Base-by-base conservation (phyloP, 53 echinoderm and acorn worm genomes). In the Astropecten irregularis region DNA sequence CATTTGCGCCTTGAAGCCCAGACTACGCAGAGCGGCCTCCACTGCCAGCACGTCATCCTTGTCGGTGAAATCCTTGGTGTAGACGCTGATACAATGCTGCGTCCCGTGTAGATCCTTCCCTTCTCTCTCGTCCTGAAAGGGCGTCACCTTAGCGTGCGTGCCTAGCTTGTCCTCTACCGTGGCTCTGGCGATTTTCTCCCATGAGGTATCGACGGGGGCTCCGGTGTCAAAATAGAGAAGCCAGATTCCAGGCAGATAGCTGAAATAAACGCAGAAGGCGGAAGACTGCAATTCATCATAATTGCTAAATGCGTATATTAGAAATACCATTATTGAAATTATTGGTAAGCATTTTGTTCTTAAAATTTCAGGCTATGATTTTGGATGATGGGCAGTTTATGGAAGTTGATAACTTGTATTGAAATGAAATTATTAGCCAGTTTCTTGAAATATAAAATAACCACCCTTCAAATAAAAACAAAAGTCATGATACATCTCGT, bases 31-130 rank as follows among this genome's bases (percentile, higher is more conserved):
- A n/a, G n/a, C n/a, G n/a, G n/a, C n/a, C n/a, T n/a, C n/a, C n/a
- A n/a, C n/a, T n/a, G n/a, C n/a, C n/a, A n/a, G n/a, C n/a, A n/a
- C n/a, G n/a, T n/a, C n/a, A n/a, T n/a, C n/a, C n/a, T n/a, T n/a
- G n/a, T n/a, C 37, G 4, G 49, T 71, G 31, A 82, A 88, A 28
- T 88, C 70, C n/a, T 36, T 47, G 35, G 58, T 71, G 62, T 88
- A 88, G 2, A 88, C 88, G 70, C 88, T 69, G 23, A 88, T 62
- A 23, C 32, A 62, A 28, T 88, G 72, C 38, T 66, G 38, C 15
- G 15, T 7, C 15, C 7, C 6, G 69, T 69, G 49, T n/a, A 69
- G 29, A 30, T 0, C 18, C 14, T 66, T 8, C 35, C 15, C 57
- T 23, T 38, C 29, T 21, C 35, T 22, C 1, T 3, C 14, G 23